Evolutionary conservation across 2,113 vertebrate species (phyloP).

Genomic region (Motacilla alba): DNA sequence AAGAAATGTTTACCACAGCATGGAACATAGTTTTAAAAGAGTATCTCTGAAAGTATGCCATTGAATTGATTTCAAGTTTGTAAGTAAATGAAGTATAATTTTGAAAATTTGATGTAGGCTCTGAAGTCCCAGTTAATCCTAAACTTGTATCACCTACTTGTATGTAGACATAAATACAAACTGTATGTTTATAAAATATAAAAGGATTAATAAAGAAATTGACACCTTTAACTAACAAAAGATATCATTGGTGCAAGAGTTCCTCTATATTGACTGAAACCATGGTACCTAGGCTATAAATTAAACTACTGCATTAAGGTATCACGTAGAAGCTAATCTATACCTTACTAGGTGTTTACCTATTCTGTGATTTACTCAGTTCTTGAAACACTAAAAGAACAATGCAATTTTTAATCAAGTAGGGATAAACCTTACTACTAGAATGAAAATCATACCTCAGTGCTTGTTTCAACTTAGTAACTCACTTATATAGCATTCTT

Average conservation of each 20-base stretch:
- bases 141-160: not conserved
- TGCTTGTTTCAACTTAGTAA: not conserved
- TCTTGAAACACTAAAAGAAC: not conserved
- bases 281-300: not conserved
- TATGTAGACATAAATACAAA: not conserved
- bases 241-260: not conserved
- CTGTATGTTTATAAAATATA: not conserved
- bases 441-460: not conserved
- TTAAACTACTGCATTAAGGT: not conserved
- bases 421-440: not conserved
- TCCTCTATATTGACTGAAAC: not conserved
- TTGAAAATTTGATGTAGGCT: not conserved
- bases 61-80: not conserved
- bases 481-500: not conserved
- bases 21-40: not conserved
- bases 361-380: not conserved
- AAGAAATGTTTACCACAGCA: not conserved
- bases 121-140: not conserved
- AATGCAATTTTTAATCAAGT: not conserved
- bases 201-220: not conserved
- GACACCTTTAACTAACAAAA: not conserved
- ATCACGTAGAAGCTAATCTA: not conserved
- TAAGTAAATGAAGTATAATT: rapidly evolving
- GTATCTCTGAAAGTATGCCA: not conserved
- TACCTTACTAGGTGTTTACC: not conserved